Evolutionary conservation across 2,797 vertebrate species (phyloP).

Genomic region (Catamblyrhynchus diadema): DNA sequence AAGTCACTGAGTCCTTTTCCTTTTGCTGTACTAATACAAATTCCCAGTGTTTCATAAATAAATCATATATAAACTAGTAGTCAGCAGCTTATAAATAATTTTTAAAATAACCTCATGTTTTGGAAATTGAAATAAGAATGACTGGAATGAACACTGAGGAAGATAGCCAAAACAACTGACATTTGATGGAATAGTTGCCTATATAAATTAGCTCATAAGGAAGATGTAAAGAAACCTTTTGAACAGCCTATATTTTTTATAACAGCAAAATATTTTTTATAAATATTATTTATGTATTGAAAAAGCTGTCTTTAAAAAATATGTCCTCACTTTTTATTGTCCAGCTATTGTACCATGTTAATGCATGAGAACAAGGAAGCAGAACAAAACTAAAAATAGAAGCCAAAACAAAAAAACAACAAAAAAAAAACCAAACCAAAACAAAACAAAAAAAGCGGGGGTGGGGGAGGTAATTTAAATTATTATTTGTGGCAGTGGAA

Average conservation of each 20-base stretch:
- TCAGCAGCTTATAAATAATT: neutral
- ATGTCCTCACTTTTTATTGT: neutral
- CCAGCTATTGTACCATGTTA: neutral
- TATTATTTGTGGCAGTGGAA: neutral
- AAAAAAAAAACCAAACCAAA: no score
- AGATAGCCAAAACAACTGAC: neutral
- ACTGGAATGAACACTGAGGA: neutral
- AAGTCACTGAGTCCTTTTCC: neutral
- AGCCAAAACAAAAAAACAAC: no score
- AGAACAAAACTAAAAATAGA: neutral
- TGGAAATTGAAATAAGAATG: neutral
- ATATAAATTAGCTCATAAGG: neutral
- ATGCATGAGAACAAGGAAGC: neutral
- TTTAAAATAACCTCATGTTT: neutral
- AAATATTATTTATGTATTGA: neutral
- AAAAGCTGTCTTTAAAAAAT: neutral
- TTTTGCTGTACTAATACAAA: neutral
- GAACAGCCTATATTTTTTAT: neutral
- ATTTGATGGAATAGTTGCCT: neutral
- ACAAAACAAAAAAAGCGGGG: rapidly evolving
- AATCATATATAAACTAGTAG: neutral
- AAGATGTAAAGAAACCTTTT: neutral
- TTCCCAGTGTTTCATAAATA: neutral
- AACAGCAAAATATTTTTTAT: neutral
- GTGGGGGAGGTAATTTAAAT: neutral